Base-by-base conservation (phyloP, 2,888 invertebrate genomes). In the Amaurobius ferox region DNA sequence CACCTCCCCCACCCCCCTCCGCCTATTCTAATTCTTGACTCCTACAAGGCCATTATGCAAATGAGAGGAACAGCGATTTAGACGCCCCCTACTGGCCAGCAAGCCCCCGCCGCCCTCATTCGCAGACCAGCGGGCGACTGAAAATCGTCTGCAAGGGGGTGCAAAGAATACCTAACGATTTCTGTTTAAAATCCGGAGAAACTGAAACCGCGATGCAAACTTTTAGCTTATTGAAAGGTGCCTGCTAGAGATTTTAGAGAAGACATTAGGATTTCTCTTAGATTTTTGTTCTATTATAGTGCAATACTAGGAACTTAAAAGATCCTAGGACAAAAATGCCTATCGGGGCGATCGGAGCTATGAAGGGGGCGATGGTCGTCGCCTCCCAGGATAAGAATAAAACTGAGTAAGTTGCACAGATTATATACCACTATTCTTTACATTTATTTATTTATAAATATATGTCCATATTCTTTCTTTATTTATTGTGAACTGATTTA, bases 301-400 rank as follows among this genome's bases (percentile, higher is more conserved):
- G 30, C 29, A 32, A 23, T 1, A 55, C 55, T 30, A 3, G 28
- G 30, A 30, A 30, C 13, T 35, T 13, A 7, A 30, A 64, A 23
- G 32, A 26, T n/a, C 16, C 32, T 13, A 23, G 11, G 5, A 13
- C 9, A 7, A 72, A 40, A 30, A 86, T 86, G 86, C 76, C 86
- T 7, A 76, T 86, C 55, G 86, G 86, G 40, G 64, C 79, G 9
- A 79, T 86, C 13, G 86, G 86, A 62, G 86, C 79, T 16, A 79
- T 86, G 79, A 86, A 86, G 40, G 86, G 86, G n/a, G 79, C 79
- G 74, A 76, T 86, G 76, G 78, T 86, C 29, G 40, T 83, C 26
- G 77, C 83, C 3, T 61, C 35, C 26, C 79, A 86, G 39, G 79
- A 86, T n/a, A 67, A 55, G 19, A 86, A 86, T 55, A 79, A 76